phyloP scores from a whole-genome alignment of 2,888 invertebrate genomes.

The Melinaea menophilus region DNA sequence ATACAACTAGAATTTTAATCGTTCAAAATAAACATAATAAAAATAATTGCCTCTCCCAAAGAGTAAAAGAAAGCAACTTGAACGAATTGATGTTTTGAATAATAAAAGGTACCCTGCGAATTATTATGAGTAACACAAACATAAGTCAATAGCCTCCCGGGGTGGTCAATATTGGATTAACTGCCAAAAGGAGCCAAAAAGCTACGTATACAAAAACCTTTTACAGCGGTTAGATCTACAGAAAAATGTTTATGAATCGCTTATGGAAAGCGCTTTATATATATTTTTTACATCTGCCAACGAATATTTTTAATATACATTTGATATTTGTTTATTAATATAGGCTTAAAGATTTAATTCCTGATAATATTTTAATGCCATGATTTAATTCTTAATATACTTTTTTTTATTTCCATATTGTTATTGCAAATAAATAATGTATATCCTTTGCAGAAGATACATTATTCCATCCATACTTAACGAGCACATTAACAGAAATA shows the following conservation, averaged over 20 bases:
- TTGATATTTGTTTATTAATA: too few relatives aligned
- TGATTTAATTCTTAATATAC: too few relatives aligned
- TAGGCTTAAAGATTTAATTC: too few relatives aligned
- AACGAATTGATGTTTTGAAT: slow-evolving; percentile 77
- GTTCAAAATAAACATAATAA: slow-evolving; percentile 42
- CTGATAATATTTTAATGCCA: too few relatives aligned
- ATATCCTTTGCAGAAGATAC: not conserved
- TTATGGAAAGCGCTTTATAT: slow-evolving; percentile 50
- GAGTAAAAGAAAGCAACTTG: slow-evolving; percentile 61
- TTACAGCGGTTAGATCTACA: slow-evolving; percentile 70
- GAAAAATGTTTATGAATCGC: slow-evolving; percentile 74
- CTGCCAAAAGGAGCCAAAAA: slow-evolving; percentile 77
- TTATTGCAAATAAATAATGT: too few relatives aligned
- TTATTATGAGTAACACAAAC: slow-evolving; percentile 77
- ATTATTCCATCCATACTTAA: slow-evolving; percentile 40
- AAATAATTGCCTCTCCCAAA: slow-evolving; percentile 44
- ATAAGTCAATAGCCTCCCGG: slow-evolving; percentile 76
- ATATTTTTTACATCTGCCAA: too few relatives aligned
- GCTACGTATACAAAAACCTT: slow-evolving; percentile 79
- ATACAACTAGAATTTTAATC: slow-evolving; percentile 6
- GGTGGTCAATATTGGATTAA: slow-evolving; percentile 78
- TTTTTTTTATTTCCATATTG: too few relatives aligned
- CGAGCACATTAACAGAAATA: slow-evolving; percentile 55
- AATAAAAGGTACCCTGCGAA: slow-evolving; percentile 71
- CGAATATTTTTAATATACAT: too few relatives aligned